Conservation (phyloP, 2,797 vertebrate species). For the Darevskia mixta region DNA sequence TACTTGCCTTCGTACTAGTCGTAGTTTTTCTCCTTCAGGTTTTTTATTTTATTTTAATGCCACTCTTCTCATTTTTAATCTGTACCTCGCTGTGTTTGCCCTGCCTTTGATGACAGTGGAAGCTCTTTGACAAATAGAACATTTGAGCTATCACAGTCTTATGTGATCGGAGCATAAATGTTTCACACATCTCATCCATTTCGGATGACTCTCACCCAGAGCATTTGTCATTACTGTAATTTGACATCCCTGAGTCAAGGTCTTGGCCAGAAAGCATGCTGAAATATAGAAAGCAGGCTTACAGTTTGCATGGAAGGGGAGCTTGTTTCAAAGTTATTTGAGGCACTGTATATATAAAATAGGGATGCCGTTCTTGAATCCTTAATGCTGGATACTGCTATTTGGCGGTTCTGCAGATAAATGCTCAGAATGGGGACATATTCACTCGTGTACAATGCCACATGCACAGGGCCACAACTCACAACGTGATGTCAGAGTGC, state of each 20-base stretch:
- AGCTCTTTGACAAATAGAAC: constrained; percentile 31
- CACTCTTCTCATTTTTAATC: neutral
- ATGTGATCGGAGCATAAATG: neutral
- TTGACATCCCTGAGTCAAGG: neutral
- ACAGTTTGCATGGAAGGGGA: neutral
- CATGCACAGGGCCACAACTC: neutral
- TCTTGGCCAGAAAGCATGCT: neutral
- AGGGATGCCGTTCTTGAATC: neutral
- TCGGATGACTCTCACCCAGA: constrained; percentile 17
- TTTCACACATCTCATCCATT: constrained; percentile 40
- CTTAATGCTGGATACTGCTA: neutral
- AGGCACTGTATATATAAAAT: constrained; percentile 2
- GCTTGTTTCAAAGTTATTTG: neutral
- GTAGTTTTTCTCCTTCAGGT: neutral
- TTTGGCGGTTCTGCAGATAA: neutral
- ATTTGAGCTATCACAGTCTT: neutral
- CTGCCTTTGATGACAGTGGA: neutral
- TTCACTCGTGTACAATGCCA: neutral
- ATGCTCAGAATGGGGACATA: neutral
- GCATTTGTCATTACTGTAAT: constrained; percentile 26
- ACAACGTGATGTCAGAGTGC: neutral
- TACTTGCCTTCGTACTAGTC: neutral
- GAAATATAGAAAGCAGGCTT: neutral
- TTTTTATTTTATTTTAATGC: neutral
- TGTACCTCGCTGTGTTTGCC: neutral